Base-by-base conservation (phyloP, 2,888 invertebrate species). In the Therioaphis trifolii region DNA sequence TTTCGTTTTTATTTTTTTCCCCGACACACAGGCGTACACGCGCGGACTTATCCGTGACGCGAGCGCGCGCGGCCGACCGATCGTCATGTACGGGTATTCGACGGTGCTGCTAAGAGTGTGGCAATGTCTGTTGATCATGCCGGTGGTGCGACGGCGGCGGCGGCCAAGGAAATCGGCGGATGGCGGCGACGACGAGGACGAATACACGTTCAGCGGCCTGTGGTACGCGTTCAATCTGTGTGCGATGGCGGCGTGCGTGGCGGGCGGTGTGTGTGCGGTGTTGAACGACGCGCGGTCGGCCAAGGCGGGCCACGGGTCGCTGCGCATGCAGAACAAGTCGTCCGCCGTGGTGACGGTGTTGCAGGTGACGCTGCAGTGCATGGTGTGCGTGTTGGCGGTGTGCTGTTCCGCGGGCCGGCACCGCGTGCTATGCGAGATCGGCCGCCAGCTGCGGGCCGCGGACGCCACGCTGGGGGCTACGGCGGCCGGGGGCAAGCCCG, bases 241-340 rank as follows among this genome's bases (percentile, higher is more conserved):
- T 46, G 80, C 35, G 71, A 2, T 80, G 15, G 29, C 27, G 46
- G 55, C 2, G 71, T 35, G 43, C 12, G 1, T 61, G 80, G 18
- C 24, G 9, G 5, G 14, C 58, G 61, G 61, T 35, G 1, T 21
- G 46, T 21, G 11, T 9, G 46, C 61, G 18, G 21, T 80, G 4
- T 4, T 9, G 46, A 29, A 72, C 29, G 80, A 80, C 21, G 0
- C 49, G 27, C 24, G 0, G 0, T 58, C 71, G 46, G n/a, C 49
- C 46, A 21, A 12, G 11, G 7, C 5, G 7, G 78, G 84, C n/a
- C 84, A n/a, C n/a, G n/a, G 82, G 43, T 85, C 85, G 52, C 35
- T 85, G 11, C 85, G 85, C 43, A 84, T 85, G 84, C 82, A 84
- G 74, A 85, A 82, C 46, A 85, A 77, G n/a, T 84, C 85, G 2